phyloP scores from a whole-genome alignment of 1,140 invertebrate species.

The Neodiprion virginianus region DNA sequence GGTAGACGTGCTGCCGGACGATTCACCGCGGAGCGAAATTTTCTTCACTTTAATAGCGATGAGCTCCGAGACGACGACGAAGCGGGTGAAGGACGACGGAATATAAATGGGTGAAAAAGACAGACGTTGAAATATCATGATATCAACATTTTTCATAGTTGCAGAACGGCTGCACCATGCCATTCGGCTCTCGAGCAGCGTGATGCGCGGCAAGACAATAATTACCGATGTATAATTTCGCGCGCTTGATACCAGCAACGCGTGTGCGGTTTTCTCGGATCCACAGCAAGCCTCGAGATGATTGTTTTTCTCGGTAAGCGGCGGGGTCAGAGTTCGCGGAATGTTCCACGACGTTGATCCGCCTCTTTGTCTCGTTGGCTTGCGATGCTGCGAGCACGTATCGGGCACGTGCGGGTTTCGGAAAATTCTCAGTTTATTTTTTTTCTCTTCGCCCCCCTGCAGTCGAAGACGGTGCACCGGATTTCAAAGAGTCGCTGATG shows the following conservation, averaged over 20 bases:
- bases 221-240: background rate
- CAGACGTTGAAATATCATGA: too few relatives aligned
- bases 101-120: too few relatives aligned
- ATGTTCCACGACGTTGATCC: constrained; percentile 4
- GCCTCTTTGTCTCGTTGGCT: background rate
- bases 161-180: too few relatives aligned
- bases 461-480: background rate
- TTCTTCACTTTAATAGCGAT: too few relatives aligned
- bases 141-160: too few relatives aligned
- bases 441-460: background rate
- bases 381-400: background rate
- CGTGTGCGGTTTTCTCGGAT: background rate
- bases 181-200: too few relatives aligned
- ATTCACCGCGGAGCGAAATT: too few relatives aligned
- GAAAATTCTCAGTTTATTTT: too few relatives aligned
- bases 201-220: too few relatives aligned
- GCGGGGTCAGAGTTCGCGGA: background rate
- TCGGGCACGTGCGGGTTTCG: background rate
- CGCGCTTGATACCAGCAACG: background rate
- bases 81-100: too few relatives aligned
- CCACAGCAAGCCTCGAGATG: background rate
- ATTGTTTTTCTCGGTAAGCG: background rate
- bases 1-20: too few relatives aligned
- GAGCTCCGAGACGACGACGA: too few relatives aligned
- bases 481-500: background rate